phyloP scores from a whole-genome alignment of 2,888 invertebrate genomes.

The Miltochrista miniata region DNA sequence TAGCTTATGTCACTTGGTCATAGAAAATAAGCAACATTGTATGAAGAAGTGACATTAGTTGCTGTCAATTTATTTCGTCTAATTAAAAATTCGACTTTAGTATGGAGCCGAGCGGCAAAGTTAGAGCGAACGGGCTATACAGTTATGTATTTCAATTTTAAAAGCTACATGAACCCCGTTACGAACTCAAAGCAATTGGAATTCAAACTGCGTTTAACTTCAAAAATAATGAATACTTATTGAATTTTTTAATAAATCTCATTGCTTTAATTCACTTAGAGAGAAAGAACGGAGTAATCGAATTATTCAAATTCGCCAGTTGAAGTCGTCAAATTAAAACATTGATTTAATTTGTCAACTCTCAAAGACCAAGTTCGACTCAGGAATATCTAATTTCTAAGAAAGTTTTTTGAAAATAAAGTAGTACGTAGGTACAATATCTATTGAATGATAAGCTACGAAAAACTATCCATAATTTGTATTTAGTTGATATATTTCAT shows the following conservation, averaged over 20 bases:
- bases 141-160: too few relatives aligned
- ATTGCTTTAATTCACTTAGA: constrained; percentile 53
- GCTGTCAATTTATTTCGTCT: too few relatives aligned
- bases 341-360: constrained; percentile 60
- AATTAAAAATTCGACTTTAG: too few relatives aligned
- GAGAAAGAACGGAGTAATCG: constrained; percentile 61
- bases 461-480: too few relatives aligned
- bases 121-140: too few relatives aligned
- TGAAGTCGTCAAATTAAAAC: constrained; percentile 63
- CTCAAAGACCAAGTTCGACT: constrained; percentile 29
- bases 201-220: constrained; percentile 28
- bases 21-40: too few relatives aligned
- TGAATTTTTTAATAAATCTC: constrained; percentile 56
- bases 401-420: constrained; percentile 16
- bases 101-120: too few relatives aligned
- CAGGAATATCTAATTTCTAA: constrained; percentile 27
- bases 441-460: too few relatives aligned
- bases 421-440: too few relatives aligned
- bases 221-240: constrained; percentile 50
- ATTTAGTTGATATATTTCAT: too few relatives aligned
- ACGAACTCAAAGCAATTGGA: constrained; percentile 32
- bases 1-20: too few relatives aligned
- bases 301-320: constrained; percentile 69
- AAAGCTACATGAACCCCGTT: constrained; percentile 4
- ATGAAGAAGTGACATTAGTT: too few relatives aligned